phyloP scores from a whole-genome alignment of 2,888 invertebrate species.

The Drymonia ruficornis region DNA sequence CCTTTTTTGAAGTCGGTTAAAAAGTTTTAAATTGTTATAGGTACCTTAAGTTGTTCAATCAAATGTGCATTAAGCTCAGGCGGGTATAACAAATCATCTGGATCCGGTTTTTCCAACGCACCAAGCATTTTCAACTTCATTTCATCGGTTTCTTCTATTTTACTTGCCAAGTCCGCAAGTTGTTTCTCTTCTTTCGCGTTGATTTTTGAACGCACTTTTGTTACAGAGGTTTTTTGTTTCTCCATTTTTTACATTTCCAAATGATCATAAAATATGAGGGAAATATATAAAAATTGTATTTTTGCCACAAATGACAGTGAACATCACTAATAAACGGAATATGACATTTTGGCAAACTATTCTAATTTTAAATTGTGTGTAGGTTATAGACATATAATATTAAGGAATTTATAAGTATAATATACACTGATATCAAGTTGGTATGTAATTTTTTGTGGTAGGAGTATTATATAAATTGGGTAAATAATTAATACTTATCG shows the following conservation, averaged over 20 bases:
- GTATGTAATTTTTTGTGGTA: no score
- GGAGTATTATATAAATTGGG: no score
- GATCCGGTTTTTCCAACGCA: slow-evolving; percentile 62
- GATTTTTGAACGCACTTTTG: slow-evolving; percentile 44
- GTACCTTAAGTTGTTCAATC: slow-evolving; percentile 84
- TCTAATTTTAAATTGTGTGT: no score
- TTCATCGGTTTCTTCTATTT: slow-evolving; percentile 80
- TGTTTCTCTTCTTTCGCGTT: slow-evolving; percentile 62
- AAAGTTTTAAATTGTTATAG: neutral
- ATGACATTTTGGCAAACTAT: no score
- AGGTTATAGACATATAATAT: no score
- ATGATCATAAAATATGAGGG: no score
- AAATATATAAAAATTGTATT: neutral
- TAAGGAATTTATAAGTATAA: no score
- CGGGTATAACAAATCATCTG: slow-evolving; percentile 82
- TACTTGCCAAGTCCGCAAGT: slow-evolving; percentile 55
- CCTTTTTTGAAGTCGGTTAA: no score
- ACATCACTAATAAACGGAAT: neutral
- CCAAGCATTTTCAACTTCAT: slow-evolving; percentile 79
- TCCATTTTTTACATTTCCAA: slow-evolving; percentile 39
- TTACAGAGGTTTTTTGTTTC: slow-evolving; percentile 42
- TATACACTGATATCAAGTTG: no score
- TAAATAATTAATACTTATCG: no score
- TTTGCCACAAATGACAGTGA: neutral
- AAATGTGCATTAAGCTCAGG: slow-evolving; percentile 86